Conservation (phyloP, 2,888 invertebrate species). For the Sphaerophoria taeniata region DNA sequence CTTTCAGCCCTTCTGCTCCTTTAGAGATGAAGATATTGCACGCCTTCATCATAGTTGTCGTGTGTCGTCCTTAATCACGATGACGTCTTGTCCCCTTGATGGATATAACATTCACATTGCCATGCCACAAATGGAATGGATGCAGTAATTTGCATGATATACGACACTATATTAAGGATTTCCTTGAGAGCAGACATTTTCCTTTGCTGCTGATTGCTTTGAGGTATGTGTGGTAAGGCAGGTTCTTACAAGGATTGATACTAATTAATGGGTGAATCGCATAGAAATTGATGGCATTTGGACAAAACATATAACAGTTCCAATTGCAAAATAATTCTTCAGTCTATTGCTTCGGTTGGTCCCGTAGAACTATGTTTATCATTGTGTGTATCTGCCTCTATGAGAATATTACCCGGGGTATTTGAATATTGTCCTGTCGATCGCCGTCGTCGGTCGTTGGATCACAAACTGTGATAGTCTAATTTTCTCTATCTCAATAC, state of each 20-base stretch:
- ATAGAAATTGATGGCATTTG: slow-evolving; percentile 54
- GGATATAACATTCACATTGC: neutral
- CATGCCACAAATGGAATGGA: slow-evolving; percentile 18
- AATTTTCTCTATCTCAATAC: slow-evolving; percentile 64
- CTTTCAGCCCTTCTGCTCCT: slow-evolving; percentile 34
- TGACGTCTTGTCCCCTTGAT: slow-evolving; percentile 12
- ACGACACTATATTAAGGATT: slow-evolving; percentile 30
- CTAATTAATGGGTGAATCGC: slow-evolving; percentile 58
- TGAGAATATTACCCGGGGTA: neutral
- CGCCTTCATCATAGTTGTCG: slow-evolving; percentile 23
- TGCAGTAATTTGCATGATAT: slow-evolving; percentile 55
- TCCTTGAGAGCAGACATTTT: slow-evolving; percentile 38
- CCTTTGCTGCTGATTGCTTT: neutral
- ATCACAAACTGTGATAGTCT: slow-evolving; percentile 46
- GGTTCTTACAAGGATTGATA: slow-evolving; percentile 29
- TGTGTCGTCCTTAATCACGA: too few species aligned
- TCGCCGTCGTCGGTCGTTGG: slow-evolving; percentile 42
- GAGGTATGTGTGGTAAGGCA: neutral
- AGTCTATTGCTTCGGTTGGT: slow-evolving; percentile 3
- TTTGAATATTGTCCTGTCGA: slow-evolving; percentile 43
- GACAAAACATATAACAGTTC: slow-evolving; percentile 50
- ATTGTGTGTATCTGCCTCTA: too few species aligned
- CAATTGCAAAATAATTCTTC: neutral
- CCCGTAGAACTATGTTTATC: too few species aligned
- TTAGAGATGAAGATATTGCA: slow-evolving; percentile 42